Evolutionary conservation across 2,113 vertebrate species (phyloP), one percentile per base, ranked within the genome.

Genomic region (Notothenia coriiceps): DNA sequence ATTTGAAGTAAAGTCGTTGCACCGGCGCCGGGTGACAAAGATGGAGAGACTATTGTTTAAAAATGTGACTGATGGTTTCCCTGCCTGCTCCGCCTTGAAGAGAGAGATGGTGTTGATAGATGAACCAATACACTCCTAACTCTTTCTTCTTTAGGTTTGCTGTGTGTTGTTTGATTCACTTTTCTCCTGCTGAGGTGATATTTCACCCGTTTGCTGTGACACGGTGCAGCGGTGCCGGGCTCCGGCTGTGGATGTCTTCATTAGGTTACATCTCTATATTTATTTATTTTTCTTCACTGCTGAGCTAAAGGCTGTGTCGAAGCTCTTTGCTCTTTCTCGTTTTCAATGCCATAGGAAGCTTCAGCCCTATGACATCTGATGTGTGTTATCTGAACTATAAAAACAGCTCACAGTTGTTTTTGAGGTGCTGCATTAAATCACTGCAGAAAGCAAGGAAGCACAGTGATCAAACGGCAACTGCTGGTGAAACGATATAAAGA

Each of bases 41-140:
- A 94, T 80, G 89, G 91, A 94, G 83, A 71, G 94, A 93, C 67
- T 78, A 76, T 83, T 93, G 87, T 92, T 94, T 90, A 94, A 92
- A 94, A 90, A 86, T 89, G 77, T 94, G 85, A 95, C 88, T 92
- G 91, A 94, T 94, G 93, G 91, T 94, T 95, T 95, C 94, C 88
- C 92, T 91, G 85, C 75, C 92, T 81, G 82, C 80, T 84, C 80
- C 82, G 61, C 85, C 90, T 88, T 49, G 51, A 71, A 86, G 77
- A 91, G 88, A 89, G 86, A 80, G 84, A 85, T 81, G 89, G 82
- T 90, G 63, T 63, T 95, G 93, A 93, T 92, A 87, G 79, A 88
- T 92, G 85, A 93, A 70, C 75, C 88, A 88, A 91, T 84, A 92
- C 82, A 88, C 90, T 80, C 67, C 82, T 62, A 86, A 88, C 86